phyloP scores from a whole-genome alignment of 2,888 invertebrate species.

The Melanargia galathea region DNA sequence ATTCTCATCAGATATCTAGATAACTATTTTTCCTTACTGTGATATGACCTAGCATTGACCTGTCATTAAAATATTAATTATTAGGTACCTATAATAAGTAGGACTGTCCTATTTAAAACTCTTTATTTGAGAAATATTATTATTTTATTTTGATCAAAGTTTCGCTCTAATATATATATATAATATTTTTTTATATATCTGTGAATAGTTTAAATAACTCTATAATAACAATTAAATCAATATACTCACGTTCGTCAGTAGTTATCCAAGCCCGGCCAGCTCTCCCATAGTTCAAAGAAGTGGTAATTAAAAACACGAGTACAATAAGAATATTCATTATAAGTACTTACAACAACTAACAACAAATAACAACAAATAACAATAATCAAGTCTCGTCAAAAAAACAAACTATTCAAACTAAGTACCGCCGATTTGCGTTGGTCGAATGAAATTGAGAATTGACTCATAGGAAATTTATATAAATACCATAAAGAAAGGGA shows the following conservation, averaged over 20 bases:
- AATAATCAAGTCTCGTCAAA: too few species aligned
- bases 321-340: slow-evolving; percentile 17
- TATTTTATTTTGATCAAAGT: neutral
- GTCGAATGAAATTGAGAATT: neutral
- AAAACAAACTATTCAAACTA: slow-evolving; percentile 5
- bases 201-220: neutral
- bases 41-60: too few species aligned
- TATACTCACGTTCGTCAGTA: slow-evolving; percentile 68
- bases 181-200: neutral
- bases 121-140: neutral
- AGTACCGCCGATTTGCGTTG: neutral
- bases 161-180: neutral
- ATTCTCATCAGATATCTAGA: too few species aligned
- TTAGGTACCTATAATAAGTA: too few species aligned
- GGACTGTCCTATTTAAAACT: too few species aligned
- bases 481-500: neutral
- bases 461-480: neutral
- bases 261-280: slow-evolving; percentile 51
- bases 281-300: slow-evolving; percentile 28
- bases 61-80: too few species aligned
- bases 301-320: slow-evolving; percentile 18
- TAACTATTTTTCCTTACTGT: too few species aligned
- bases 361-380: too few species aligned
- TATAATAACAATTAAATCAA: neutral
- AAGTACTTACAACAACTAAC: neutral